These are phyloP conservation scores for Hemicentrotus pulcherrimus DNA, from an alignment of 35 echinoderm and acorn worm genomes.

Conservation along the genomic window DNA sequence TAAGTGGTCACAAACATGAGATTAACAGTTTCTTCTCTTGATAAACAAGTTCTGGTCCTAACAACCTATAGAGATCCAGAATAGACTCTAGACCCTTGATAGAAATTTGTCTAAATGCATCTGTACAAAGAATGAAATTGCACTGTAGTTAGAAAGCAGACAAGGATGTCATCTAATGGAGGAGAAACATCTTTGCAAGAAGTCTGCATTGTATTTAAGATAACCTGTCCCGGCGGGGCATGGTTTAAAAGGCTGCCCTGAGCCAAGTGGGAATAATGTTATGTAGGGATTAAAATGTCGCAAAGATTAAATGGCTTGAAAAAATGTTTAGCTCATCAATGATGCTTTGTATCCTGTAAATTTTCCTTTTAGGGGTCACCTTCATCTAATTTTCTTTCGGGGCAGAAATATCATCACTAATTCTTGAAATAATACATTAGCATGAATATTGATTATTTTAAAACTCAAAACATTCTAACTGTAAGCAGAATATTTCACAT, in stretches of 20 bases:
- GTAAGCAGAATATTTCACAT: too few relatives aligned
- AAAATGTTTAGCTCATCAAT: background rate
- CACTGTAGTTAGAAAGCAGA: background rate
- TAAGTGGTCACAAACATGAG: background rate
- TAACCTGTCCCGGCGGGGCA: background rate
- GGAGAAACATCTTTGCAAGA: background rate
- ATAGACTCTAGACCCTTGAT: background rate
- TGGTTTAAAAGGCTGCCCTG: background rate
- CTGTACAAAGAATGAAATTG: background rate
- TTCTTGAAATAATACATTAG: too few relatives aligned
- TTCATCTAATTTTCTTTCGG: too few relatives aligned
- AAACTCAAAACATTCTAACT: too few relatives aligned
- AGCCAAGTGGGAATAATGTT: background rate
- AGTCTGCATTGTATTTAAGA: background rate
- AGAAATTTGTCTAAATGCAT: background rate
- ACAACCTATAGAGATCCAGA: background rate
- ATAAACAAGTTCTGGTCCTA: background rate
- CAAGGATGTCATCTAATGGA: background rate
- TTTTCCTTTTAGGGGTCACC: too few relatives aligned
- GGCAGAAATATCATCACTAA: too few relatives aligned
- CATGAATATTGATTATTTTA: too few relatives aligned
- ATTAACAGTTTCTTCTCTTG: background rate
- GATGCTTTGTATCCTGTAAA: background rate
- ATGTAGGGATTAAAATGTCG: too few relatives aligned
- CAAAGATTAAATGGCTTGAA: background rate